Evolutionary conservation across 2,113 vertebrate species (phyloP).

Genomic region (Corydoras maculifer): DNA sequence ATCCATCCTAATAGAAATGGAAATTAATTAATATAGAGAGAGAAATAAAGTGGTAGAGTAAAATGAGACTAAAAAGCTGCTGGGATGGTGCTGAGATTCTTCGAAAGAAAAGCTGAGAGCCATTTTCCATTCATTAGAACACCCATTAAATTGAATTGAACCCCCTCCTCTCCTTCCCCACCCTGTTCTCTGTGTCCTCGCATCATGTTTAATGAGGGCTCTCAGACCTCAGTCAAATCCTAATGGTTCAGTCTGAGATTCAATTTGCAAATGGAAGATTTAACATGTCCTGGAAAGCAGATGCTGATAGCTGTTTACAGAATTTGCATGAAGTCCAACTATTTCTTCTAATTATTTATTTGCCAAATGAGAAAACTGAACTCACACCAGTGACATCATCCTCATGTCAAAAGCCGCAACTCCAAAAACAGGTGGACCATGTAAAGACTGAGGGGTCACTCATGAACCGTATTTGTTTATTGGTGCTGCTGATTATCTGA

Average conservation of each 20-base stretch:
- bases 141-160: conserved; percentile 15
- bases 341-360: background rate
- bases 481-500: too few species aligned
- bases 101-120: conserved; percentile 6
- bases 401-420: too few species aligned
- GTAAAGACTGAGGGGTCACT: too few species aligned
- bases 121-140: conserved; percentile 15
- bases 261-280: conserved; percentile 13
- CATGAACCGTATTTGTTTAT: too few species aligned
- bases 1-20: background rate
- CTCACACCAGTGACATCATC: too few species aligned
- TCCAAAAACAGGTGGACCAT: too few species aligned
- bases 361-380: too few species aligned
- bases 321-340: background rate
- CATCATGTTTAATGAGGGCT: background rate
- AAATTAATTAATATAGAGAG: background rate
- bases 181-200: background rate
- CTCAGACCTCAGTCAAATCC: conserved; percentile 1
- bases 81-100: conserved; percentile 13
- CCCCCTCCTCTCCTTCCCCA: conserved; percentile 11
- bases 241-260: conserved; percentile 16
- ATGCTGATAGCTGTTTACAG: background rate
- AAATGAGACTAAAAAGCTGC: background rate
- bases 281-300: conserved; percentile 1
- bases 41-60: background rate